phyloP scores from a whole-genome alignment of 2,888 invertebrate genomes.

The Drosophila kambysellisi region DNA sequence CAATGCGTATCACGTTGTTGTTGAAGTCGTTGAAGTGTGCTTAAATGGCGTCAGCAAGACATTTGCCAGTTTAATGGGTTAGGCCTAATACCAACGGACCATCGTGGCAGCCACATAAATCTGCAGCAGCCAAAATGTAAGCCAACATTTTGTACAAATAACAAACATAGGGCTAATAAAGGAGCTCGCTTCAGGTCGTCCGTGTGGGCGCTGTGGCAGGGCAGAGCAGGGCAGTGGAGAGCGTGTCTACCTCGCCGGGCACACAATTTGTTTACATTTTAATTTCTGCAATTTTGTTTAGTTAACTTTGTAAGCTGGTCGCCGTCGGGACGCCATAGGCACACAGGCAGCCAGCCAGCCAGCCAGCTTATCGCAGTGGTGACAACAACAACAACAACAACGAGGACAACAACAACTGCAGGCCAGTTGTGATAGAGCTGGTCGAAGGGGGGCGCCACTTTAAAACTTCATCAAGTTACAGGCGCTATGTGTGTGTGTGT shows the following conservation, averaged over 20 bases:
- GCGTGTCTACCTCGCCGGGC: slow-evolving; percentile 44
- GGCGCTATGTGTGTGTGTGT: slow-evolving; percentile 13
- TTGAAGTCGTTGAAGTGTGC: slow-evolving; percentile 77
- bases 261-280: slow-evolving; percentile 82
- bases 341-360: slow-evolving; percentile 33
- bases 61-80: slow-evolving; percentile 72
- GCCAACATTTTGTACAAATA: slow-evolving; percentile 62
- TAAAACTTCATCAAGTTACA: slow-evolving; percentile 73
- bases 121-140: slow-evolving; percentile 58
- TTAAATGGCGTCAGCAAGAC: slow-evolving; percentile 79
- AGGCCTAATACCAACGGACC: slow-evolving; percentile 28
- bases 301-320: slow-evolving; percentile 60
- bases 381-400: slow-evolving; percentile 40
- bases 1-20: slow-evolving; percentile 80
- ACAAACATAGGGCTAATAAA: slow-evolving; percentile 63
- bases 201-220: slow-evolving; percentile 23
- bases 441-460: slow-evolving; percentile 44
- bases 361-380: slow-evolving; percentile 68
- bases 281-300: slow-evolving; percentile 82
- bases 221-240: slow-evolving; percentile 38
- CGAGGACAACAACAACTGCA: slow-evolving; percentile 14
- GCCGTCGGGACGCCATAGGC: slow-evolving; percentile 62
- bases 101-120: background rate
- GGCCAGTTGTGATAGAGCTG: slow-evolving; percentile 42
- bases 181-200: slow-evolving; percentile 40